Evolutionary conservation across 2,113 vertebrate genomes (phyloP), one percentile per base, ranked within the genome.

Genomic region (Salminus brasiliensis): DNA sequence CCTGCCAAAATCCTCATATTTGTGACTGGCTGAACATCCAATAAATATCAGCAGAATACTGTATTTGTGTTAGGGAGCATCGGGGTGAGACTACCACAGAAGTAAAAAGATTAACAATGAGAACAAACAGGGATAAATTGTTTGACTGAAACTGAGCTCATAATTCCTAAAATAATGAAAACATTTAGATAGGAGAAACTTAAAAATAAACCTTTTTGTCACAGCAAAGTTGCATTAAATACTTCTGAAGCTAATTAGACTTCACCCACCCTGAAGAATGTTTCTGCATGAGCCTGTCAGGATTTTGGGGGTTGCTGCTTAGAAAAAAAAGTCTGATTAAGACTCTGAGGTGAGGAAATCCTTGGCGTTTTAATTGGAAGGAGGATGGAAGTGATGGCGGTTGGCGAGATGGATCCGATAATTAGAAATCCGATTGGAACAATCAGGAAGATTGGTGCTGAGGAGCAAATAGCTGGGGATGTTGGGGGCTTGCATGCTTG

Each of bases 391-490:
- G 71, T 73, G 77, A 74, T 79, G 78, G 83, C 59, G 69, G 59
- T 53, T 66, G 81, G 67, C 39, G 77, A 67, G 81, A 84, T 76
- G 72, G 77, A 82, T 73, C 78, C 69, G 85, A 84, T 86, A 87
- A 88, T 87, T 88, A 83, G 60, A 81, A 79, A 79, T 80, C 67
- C 23, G 80, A 86, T 84, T 72, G 80, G 74, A 81, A 76, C 82
- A 72, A 87, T 86, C 72, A 79, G 74, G 60, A 78, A 81, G 72
- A 71, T 79, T 49, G 78, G 69, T 69, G 49, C 36, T 27, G 68
- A 75, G 78, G 78, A 77, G 80, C 57, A 41, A 41, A 81, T 75
- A 75, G 68, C 74, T 69, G 23, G 72, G 75, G 79, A 74, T 76
- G 74, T 43, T 41, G 59, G 39, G 34, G 36, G 25, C 70, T 62